Evolutionary conservation across 2,797 vertebrate genomes (phyloP).

Genomic region (Echiichthys vipera): DNA sequence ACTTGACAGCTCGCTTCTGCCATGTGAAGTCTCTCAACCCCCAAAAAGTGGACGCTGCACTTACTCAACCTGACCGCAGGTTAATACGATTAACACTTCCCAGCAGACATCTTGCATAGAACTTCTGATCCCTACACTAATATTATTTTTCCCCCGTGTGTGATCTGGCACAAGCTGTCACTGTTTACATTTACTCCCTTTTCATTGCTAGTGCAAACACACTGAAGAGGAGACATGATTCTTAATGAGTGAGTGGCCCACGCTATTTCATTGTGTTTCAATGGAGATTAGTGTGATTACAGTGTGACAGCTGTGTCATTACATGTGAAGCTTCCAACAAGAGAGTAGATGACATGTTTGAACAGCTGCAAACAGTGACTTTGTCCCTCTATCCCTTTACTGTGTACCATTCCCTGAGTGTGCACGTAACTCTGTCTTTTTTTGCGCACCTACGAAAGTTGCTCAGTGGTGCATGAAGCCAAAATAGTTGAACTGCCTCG

Average conservation of each 20-base stretch:
- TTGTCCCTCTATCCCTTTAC: slow-evolving; percentile 47
- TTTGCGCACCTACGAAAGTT: too few relatives aligned
- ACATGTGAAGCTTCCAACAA: slow-evolving; percentile 66
- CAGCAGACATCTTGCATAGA: slow-evolving; percentile 4
- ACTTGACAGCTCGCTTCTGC: slow-evolving; percentile 47
- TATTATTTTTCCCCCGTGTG: slow-evolving; percentile 8
- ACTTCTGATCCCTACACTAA: slow-evolving; percentile 32
- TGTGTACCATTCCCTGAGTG: slow-evolving; percentile 19
- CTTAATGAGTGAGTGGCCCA: slow-evolving; percentile 63
- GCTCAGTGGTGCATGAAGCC: too few relatives aligned
- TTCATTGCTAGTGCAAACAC: slow-evolving; percentile 43
- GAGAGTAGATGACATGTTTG: slow-evolving; percentile 67
- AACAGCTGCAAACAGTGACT: slow-evolving; percentile 72
- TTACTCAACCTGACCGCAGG: slow-evolving; percentile 53
- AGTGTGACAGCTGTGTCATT: slow-evolving; percentile 80
- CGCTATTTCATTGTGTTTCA: slow-evolving; percentile 67
- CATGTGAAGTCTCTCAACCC: slow-evolving; percentile 23
- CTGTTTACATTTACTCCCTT: slow-evolving; percentile 18
- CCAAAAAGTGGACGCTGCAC: slow-evolving; percentile 36
- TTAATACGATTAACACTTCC: slow-evolving; percentile 56
- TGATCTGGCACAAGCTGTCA: slow-evolving; percentile 42
- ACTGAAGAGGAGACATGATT: slow-evolving; percentile 54
- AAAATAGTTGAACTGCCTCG: too few relatives aligned
- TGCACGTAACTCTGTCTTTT: slow-evolving; percentile 35
- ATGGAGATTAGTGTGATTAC: slow-evolving; percentile 75